Conservation (phyloP, 2,888 invertebrate species). For the Hofmannophila pseudospretella region DNA sequence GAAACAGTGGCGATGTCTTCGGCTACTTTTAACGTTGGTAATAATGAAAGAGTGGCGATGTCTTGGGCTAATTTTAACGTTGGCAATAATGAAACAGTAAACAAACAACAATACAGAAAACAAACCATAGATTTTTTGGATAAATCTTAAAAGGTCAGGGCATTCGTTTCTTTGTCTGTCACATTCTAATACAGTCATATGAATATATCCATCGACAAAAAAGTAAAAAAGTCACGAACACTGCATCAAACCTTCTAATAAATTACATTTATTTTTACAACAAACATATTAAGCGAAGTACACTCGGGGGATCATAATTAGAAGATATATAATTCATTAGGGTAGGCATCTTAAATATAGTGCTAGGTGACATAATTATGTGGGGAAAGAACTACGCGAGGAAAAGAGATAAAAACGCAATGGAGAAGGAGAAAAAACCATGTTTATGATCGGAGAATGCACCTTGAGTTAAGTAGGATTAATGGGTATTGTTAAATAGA, state of each 20-base stretch:
- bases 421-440: conserved; percentile 16
- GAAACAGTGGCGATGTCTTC: too few species aligned
- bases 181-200: too few species aligned
- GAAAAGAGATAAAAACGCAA: conserved; percentile 15
- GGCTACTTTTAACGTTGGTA: too few species aligned
- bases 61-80: too few species aligned
- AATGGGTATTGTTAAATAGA: not conserved
- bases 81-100: too few species aligned
- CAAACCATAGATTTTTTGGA: too few species aligned
- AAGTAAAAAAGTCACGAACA: not conserved
- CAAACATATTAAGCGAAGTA: conserved; percentile 33
- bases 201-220: too few species aligned
- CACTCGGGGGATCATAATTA: conserved; percentile 43
- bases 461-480: conserved; percentile 4
- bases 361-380: conserved; percentile 51
- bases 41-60: too few species aligned
- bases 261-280: conserved; percentile 15
- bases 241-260: not conserved
- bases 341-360: conserved; percentile 36
- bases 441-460: conserved; percentile 2
- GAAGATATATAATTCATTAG: conserved; percentile 48
- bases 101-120: too few species aligned
- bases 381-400: conserved; percentile 25
- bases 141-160: too few species aligned
- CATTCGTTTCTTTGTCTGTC: too few species aligned